Evolutionary conservation across 2,888 invertebrate species (phyloP).

Genomic region (Zygaena filipendulae): DNA sequence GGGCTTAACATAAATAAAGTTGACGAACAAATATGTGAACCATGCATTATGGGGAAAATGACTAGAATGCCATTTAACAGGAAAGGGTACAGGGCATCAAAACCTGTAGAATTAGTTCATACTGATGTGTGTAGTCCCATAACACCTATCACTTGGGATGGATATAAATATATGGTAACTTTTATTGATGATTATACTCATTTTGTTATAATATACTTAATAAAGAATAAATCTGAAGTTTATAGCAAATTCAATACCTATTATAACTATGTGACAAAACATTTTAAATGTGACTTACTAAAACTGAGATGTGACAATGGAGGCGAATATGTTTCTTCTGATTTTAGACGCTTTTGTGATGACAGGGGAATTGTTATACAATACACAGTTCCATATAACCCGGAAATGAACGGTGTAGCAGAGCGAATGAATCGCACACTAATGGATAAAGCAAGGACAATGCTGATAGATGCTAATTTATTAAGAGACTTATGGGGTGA

Average conservation of each 20-base stretch:
- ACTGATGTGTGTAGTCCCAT: slow-evolving; percentile 16
- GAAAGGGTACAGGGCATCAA: slow-evolving; percentile 1
- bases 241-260: slow-evolving; percentile 14
- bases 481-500: slow-evolving; percentile 8
- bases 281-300: slow-evolving; percentile 7
- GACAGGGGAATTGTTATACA: slow-evolving; percentile 5
- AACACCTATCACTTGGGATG: slow-evolving; percentile 7
- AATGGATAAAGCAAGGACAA: slow-evolving; percentile 12
- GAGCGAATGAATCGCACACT: slow-evolving; percentile 15
- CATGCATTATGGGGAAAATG: slow-evolving; percentile 8
- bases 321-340: slow-evolving; percentile 2
- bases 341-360: slow-evolving; percentile 9
- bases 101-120: slow-evolving; percentile 13
- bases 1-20: no score
- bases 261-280: slow-evolving; percentile 10
- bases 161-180: slow-evolving; percentile 12
- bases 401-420: slow-evolving; percentile 14
- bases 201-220: slow-evolving; percentile 12
- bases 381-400: slow-evolving; percentile 15
- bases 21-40: slow-evolving; percentile 4
- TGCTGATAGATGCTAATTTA: slow-evolving; percentile 13
- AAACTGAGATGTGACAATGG: slow-evolving; percentile 3
- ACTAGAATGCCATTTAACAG: slow-evolving; percentile 8
- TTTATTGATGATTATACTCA: slow-evolving; percentile 16
- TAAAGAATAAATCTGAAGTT: slow-evolving; percentile 17